These are phyloP conservation scores for Heterodera filipjevi DNA, from an alignment of 2,888 invertebrate species.

Conservation along the genomic window DNA sequence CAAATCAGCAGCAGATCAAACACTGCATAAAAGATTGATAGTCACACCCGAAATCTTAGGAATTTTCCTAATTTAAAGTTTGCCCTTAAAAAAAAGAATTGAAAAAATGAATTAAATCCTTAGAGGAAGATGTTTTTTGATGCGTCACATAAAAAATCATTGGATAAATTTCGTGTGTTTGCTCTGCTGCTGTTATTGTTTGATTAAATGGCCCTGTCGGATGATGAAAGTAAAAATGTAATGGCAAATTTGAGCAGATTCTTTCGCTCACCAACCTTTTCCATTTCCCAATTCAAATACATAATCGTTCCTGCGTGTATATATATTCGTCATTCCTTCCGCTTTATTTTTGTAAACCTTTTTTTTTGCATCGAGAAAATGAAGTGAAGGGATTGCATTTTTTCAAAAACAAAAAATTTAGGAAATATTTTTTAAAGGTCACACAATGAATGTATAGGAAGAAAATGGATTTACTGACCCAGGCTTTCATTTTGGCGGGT, in stretches of 20 bases:
- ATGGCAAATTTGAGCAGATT: background rate
- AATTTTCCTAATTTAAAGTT: no score
- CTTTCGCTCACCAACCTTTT: background rate
- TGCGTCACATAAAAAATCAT: constrained; percentile 11
- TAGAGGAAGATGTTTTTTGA: constrained; percentile 1
- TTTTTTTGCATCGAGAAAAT: background rate
- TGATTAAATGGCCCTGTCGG: background rate
- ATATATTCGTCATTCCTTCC: background rate
- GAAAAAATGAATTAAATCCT: no score
- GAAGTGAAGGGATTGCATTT: background rate
- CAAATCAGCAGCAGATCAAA: no score
- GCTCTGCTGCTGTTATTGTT: background rate
- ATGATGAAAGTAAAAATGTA: background rate
- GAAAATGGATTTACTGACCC: no score
- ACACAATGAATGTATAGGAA: no score
- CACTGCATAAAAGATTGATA: no score
- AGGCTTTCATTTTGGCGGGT: no score
- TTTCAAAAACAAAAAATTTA: background rate
- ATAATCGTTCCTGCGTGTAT: background rate
- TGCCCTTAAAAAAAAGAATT: no score
- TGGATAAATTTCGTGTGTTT: background rate
- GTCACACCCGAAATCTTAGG: no score
- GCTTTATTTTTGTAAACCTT: background rate
- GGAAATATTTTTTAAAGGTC: no score
- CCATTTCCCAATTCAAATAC: background rate